A percentile compares a stretch with the other conserved stretches of the same genome.
Conservation (phyloP, 1,140 invertebrate species). For the Drosophila kikkawai region DNA sequence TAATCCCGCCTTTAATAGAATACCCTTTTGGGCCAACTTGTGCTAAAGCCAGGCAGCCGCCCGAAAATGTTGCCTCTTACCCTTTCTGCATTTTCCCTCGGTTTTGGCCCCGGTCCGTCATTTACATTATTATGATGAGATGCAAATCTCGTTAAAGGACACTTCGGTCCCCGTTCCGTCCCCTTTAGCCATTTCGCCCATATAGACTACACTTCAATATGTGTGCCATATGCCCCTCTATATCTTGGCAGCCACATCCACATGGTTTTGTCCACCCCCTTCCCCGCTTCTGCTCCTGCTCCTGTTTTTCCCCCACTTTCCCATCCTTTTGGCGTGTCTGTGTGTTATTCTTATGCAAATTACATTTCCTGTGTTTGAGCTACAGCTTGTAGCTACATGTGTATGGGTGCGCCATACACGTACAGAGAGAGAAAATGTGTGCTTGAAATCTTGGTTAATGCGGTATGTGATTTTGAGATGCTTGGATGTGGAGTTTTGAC, state of each 20-base stretch:
- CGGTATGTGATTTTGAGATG: not conserved
- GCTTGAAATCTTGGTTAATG: not conserved
- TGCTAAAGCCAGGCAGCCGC: constrained; percentile 12
- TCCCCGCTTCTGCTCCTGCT: not conserved
- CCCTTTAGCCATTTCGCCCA: constrained; percentile 25
- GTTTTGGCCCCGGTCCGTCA: constrained; percentile 59
- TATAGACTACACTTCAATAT: constrained; percentile 76
- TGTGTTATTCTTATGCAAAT: constrained; percentile 82
- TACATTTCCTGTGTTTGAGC: constrained; percentile 82
- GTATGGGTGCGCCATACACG: constrained; percentile 43
- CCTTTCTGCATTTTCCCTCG: constrained; percentile 19
- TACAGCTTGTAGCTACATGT: constrained; percentile 78
- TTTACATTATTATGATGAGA: constrained; percentile 83
- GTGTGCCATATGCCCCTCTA: constrained; percentile 75
- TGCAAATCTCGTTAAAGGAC: constrained; percentile 82
- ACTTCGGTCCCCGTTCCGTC: constrained; percentile 56
- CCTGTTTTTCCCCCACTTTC: constrained; percentile 27
- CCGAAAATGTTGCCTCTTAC: constrained; percentile 51
- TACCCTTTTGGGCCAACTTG: constrained; percentile 46
- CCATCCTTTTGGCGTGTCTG: constrained; percentile 40
- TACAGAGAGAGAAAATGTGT: constrained; percentile 7
- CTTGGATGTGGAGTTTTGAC: not conserved
- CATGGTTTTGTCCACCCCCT: constrained; percentile 12
- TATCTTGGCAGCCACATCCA: constrained; percentile 54
- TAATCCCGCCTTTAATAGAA: constrained; percentile 46